Conservation (phyloP, 2,888 invertebrate species). For the Ellobium chinense region DNA sequence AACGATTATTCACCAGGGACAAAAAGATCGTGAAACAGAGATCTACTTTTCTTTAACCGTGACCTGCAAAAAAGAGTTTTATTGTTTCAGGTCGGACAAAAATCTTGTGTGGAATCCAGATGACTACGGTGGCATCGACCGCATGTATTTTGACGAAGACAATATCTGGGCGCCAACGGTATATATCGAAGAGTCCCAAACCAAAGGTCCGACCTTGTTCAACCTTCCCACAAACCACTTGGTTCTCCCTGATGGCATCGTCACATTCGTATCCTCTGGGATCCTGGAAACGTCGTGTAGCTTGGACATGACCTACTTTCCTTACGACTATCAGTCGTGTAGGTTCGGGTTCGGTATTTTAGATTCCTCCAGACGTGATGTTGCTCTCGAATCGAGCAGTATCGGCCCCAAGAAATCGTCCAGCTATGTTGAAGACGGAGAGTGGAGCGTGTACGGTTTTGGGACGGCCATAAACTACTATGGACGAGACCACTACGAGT, state of each 20-base stretch:
- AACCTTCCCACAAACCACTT: conserved; percentile 31
- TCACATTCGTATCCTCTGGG: conserved; percentile 32
- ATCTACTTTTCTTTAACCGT: too few species aligned
- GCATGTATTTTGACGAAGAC: conserved; percentile 30
- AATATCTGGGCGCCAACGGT: conserved; percentile 38
- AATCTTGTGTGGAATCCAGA: conserved; percentile 18
- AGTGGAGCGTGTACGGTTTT: conserved; percentile 26
- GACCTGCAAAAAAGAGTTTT: too few species aligned
- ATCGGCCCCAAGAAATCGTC: conserved; percentile 4
- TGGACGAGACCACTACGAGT: conserved; percentile 21
- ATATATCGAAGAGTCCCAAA: conserved; percentile 29
- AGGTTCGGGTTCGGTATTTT: conserved; percentile 30
- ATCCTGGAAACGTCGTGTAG: conserved; percentile 35
- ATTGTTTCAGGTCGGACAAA: conserved; percentile 28
- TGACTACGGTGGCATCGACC: conserved; percentile 24
- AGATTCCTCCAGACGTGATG: conserved; percentile 29
- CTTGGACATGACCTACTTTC: conserved; percentile 49
- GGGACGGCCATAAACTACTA: neutral
- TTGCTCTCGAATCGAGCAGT: neutral
- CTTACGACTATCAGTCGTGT: conserved; percentile 40
- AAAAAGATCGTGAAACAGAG: too few species aligned
- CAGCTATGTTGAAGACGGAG: conserved; percentile 22
- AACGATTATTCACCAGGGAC: too few species aligned
- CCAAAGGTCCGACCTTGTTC: conserved; percentile 19
- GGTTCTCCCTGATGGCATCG: conserved; percentile 25